These are phyloP conservation scores for Ceuthmochares aereus DNA, from an alignment of 2,113 vertebrate genomes.

Conservation along the genomic window DNA sequence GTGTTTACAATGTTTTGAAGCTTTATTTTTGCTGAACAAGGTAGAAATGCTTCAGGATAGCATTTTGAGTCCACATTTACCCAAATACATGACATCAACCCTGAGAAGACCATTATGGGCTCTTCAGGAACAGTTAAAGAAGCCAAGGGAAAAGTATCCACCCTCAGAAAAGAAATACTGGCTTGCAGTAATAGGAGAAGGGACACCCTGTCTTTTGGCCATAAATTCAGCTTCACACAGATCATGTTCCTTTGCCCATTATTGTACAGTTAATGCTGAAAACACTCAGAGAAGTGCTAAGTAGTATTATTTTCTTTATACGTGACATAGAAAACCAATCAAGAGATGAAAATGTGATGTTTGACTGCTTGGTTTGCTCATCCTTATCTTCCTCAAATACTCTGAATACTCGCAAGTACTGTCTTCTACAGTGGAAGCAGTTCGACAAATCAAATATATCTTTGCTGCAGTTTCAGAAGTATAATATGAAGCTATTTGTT, in stretches of 20 bases:
- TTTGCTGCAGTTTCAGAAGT: not conserved
- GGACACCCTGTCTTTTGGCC: not conserved
- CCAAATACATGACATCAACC: not conserved
- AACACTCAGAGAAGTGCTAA: not conserved
- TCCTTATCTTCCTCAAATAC: not conserved
- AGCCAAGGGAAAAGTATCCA: not conserved
- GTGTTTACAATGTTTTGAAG: not conserved
- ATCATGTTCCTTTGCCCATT: not conserved
- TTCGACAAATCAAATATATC: not conserved
- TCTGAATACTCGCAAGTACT: not conserved
- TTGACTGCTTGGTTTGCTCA: not conserved
- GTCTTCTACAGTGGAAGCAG: not conserved
- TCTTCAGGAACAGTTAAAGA: not conserved
- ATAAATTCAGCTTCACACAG: not conserved
- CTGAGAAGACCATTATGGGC: not conserved
- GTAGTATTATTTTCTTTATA: not conserved
- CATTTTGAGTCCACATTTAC: not conserved
- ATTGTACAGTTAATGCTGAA: not conserved
- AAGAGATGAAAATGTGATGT: not conserved
- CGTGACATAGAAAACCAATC: not conserved
- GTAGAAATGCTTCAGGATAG: not conserved
- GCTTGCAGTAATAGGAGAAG: not conserved
- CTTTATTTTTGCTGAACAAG: not conserved
- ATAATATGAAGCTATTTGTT: not conserved
- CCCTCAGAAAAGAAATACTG: not conserved